Conservation (phyloP, 2,888 invertebrate species). For the Kuschelorhynchus macadamiae region DNA sequence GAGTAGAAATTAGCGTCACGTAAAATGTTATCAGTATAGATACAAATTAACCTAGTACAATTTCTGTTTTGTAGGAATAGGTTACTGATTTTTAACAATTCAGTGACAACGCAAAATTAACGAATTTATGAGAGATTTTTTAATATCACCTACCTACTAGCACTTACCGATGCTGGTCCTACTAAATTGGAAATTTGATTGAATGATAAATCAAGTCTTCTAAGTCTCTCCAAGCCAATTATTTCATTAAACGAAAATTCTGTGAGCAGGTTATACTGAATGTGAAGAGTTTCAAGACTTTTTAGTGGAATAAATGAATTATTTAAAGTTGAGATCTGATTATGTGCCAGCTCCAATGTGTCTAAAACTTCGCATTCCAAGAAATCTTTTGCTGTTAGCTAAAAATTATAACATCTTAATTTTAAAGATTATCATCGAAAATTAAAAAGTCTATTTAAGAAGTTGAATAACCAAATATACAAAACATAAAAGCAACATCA, state of each 20-base stretch:
- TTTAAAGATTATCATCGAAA: too few relatives aligned
- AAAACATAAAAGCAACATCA: too few relatives aligned
- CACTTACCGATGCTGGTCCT: conserved; percentile 76
- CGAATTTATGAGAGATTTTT: too few relatives aligned
- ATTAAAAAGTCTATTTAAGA: too few relatives aligned
- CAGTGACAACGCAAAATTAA: too few relatives aligned
- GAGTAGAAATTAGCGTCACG: too few relatives aligned
- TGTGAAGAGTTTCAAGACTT: conserved; percentile 78
- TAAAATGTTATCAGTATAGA: too few relatives aligned
- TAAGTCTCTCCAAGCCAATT: conserved; percentile 79
- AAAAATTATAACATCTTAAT: conserved; percentile 15
- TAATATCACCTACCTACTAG: too few relatives aligned
- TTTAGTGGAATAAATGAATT: conserved; percentile 80
- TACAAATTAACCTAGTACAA: too few relatives aligned
- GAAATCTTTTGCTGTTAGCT: conserved; percentile 84
- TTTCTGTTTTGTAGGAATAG: too few relatives aligned
- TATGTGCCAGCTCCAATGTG: conserved; percentile 80
- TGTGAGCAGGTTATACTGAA: conserved; percentile 81
- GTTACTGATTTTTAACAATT: too few relatives aligned
- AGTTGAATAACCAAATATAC: too few relatives aligned
- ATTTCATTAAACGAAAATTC: conserved; percentile 88
- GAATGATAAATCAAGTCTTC: conserved; percentile 81
- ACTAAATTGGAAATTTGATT: conserved; percentile 80
- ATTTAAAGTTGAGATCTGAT: conserved; percentile 80
- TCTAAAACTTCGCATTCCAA: conserved; percentile 78